Percentiles rank a stretch among this genome's conserved stretches.
Evolutionary conservation across 2,113 vertebrate genomes (phyloP).

Genomic region (Xiphophorus couchianus): DNA sequence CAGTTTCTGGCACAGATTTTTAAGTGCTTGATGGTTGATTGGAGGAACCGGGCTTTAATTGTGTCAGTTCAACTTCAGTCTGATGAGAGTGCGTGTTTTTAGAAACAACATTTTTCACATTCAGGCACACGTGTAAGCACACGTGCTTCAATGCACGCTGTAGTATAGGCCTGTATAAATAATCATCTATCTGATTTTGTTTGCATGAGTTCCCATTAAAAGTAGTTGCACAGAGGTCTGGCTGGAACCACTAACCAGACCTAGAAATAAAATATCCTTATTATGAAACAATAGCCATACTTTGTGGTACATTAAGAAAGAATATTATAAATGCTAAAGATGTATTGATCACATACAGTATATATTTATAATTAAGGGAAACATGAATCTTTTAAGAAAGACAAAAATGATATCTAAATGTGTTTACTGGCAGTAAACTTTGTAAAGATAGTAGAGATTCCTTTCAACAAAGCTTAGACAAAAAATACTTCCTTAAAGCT

Average conservation of each 20-base stretch:
- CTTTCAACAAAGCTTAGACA: background rate
- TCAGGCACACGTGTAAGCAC: slow-evolving; percentile 9
- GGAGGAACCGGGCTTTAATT: slow-evolving; percentile 34
- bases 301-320: too few relatives aligned
- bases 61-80: slow-evolving; percentile 21
- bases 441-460: too few relatives aligned
- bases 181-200: slow-evolving; percentile 22
- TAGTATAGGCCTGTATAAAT: slow-evolving; percentile 1
- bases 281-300: background rate
- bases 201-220: slow-evolving; percentile 10
- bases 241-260: background rate
- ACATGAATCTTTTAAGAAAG: background rate
- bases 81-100: slow-evolving; percentile 22
- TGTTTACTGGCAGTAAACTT: background rate
- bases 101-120: slow-evolving; percentile 23
- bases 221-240: background rate
- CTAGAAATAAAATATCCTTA: background rate
- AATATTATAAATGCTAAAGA: too few relatives aligned
- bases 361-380: too few relatives aligned
- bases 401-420: background rate
- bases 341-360: too few relatives aligned
- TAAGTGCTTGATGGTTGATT: slow-evolving; percentile 60
- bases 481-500: background rate
- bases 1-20: slow-evolving; percentile 37
- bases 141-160: background rate